Conservation (phyloP, 2,113 vertebrate species). For the Myocastor coypus region DNA sequence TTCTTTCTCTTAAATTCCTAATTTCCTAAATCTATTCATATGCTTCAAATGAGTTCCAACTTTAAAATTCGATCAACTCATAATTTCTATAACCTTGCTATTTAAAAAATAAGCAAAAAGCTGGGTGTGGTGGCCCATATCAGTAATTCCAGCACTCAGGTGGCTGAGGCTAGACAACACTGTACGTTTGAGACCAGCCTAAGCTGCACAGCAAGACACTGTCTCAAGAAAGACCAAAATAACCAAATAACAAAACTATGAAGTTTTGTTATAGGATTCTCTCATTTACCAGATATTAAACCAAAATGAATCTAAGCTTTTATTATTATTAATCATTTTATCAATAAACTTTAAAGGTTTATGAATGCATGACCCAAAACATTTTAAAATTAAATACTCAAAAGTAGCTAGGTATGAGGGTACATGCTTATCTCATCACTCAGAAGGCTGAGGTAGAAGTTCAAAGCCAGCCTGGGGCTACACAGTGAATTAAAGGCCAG, state of each 20-base stretch:
- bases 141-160: too few species aligned
- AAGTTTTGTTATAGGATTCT: neutral
- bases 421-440: neutral
- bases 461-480: neutral
- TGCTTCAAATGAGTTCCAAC: neutral
- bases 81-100: slow-evolving; percentile 37
- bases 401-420: neutral
- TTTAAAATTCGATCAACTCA: slow-evolving; percentile 8
- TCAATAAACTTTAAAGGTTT: slow-evolving; percentile 46
- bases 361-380: neutral
- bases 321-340: slow-evolving; percentile 37
- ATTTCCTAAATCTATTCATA: slow-evolving; percentile 45
- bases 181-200: too few species aligned
- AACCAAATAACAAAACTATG: neutral
- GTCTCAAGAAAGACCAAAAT: too few species aligned
- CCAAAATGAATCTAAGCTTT: slow-evolving; percentile 53
- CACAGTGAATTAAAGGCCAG: neutral
- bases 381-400: slow-evolving; percentile 58
- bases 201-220: too few species aligned
- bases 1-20: neutral
- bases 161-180: too few species aligned
- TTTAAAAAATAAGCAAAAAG: slow-evolving; percentile 43
- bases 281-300: slow-evolving; percentile 8
- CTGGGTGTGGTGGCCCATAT: too few species aligned
- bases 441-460: neutral